Evolutionary conservation across 1,140 invertebrate species (phyloP).

Genomic region (Condylostylus longicornis): DNA sequence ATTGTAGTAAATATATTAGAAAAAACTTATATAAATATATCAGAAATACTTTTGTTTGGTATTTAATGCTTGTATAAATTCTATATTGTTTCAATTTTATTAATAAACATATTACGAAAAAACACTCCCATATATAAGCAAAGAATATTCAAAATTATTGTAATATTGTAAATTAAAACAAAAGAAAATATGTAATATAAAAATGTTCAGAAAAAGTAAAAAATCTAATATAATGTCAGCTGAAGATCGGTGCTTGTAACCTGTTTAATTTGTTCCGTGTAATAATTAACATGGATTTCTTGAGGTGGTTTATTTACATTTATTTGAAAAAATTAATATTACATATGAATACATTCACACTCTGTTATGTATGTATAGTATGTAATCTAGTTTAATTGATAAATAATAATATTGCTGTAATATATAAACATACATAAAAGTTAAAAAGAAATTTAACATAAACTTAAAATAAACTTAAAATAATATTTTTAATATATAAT

Average conservation of each 20-base stretch:
- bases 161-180: constrained; percentile 13
- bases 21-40: constrained; percentile 8
- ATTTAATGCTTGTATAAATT: constrained; percentile 15
- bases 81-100: constrained; percentile 10
- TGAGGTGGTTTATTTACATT: constrained; percentile 19
- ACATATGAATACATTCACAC: too few relatives aligned
- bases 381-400: background rate
- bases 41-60: constrained; percentile 10
- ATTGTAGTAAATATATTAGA: constrained; percentile 6
- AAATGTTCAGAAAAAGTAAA: constrained; percentile 7
- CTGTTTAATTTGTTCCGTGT: constrained; percentile 30
- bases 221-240: constrained; percentile 19
- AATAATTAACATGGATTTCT: constrained; percentile 24
- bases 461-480: background rate
- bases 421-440: background rate
- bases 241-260: constrained; percentile 34
- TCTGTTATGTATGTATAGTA: too few relatives aligned
- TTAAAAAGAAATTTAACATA: background rate
- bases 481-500: constrained; percentile 6
- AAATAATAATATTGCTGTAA: constrained; percentile 1
- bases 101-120: background rate
- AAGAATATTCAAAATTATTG: constrained; percentile 13
- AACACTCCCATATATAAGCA: constrained; percentile 19
- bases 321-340: constrained; percentile 5
- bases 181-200: constrained; percentile 11